Base-by-base conservation (phyloP, 2,113 vertebrate species). In the Aphyosemion australe region DNA sequence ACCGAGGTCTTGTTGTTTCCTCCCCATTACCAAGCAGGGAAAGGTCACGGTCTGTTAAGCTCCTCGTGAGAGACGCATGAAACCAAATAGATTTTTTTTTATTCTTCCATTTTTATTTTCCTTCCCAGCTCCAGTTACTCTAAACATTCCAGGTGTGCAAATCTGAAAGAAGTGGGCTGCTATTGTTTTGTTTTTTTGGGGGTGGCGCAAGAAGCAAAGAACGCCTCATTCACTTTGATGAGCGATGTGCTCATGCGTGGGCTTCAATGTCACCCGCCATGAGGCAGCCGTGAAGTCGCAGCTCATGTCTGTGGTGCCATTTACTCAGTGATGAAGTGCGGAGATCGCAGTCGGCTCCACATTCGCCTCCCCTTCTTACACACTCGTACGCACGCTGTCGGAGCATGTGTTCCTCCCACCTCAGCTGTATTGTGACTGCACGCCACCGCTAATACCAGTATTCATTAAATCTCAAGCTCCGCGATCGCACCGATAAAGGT, bases 191-290 rank as follows among this genome's bases (percentile, higher is more conserved):
- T 42, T 42, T 42, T 12, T 42, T 42, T 26, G 3, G 3, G 3
- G 26, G 26, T 26, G 26, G 26, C 3, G 34, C 34, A 37, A 3
- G 32, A 32, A 32, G 34, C 34, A 37, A 49, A 68, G 78, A 72
- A 78, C 83, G 80, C 80, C 88, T 88, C 84, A 83, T 87, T 88
- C 82, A 52, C 88, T 91, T 86, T 90, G 88, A 89, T 88, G 88
- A 89, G 87, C 78, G 82, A 83, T 78, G 86, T 88, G 84, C 81
- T 87, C 79, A 82, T 72, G 89, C 85, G 84, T 87, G 83, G 89
- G 86, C 79, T 81, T 83, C 86, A 78, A 74, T 86, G 87, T 90
- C 88, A 86, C 84, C 87, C 78, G 77, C 82, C 87, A 88, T 69
- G 75, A 87, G 87, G 85, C 88, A 87, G 89, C 90, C 81, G 87